Conservation (phyloP, 2,888 invertebrate species). For the Autographa gamma region DNA sequence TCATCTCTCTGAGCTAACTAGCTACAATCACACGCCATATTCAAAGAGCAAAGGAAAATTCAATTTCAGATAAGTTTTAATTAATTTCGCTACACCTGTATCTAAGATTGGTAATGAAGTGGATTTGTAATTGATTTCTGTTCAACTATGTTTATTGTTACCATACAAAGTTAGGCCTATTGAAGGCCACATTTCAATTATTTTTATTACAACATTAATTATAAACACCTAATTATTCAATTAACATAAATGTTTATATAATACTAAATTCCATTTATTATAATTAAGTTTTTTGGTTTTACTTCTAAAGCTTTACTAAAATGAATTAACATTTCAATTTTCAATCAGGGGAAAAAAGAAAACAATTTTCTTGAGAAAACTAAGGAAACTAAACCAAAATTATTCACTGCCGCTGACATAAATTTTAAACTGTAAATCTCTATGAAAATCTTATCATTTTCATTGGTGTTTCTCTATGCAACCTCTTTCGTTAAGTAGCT, state of each 20-base stretch:
- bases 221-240: not conserved
- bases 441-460: not conserved
- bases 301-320: conserved; percentile 13
- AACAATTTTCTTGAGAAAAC: not conserved
- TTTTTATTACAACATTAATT: not conserved
- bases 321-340: conserved; percentile 2
- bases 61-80: conserved; percentile 13
- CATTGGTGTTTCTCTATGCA: not conserved
- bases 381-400: not conserved
- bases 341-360: not conserved
- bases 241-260: conserved; percentile 10
- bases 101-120: conserved; percentile 5
- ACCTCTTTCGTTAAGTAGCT: not conserved
- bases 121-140: not conserved
- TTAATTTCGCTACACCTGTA: not conserved
- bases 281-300: conserved; percentile 38
- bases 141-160: not conserved
- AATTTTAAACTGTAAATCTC: too few relatives aligned
- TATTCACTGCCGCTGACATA: not conserved
- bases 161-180: not conserved
- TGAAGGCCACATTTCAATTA: not conserved
- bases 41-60: conserved; percentile 2
- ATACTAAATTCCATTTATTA: conserved; percentile 40
- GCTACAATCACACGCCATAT: conserved; percentile 18
- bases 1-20: conserved; percentile 19